These are phyloP conservation scores for Epinephelus awoara DNA, from an alignment of 2,797 vertebrate species.

Conservation along the genomic window DNA sequence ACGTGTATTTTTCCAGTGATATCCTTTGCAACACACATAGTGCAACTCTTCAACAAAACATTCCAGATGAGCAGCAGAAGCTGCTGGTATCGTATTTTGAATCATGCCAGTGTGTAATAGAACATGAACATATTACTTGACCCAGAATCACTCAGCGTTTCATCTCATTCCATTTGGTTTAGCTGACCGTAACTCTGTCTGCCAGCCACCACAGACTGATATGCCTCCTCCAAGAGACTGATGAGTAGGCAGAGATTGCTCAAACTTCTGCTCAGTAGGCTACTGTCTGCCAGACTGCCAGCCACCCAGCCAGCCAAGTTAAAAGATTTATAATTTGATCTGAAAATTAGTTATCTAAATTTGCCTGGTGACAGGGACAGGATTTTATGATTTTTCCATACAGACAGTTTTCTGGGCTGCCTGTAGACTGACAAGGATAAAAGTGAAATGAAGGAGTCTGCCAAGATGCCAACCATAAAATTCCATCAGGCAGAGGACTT, in stretches of 20 bases:
- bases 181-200: slow-evolving; percentile 69
- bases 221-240: slow-evolving; percentile 63
- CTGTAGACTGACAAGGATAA: slow-evolving; percentile 78
- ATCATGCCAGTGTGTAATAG: slow-evolving; percentile 62
- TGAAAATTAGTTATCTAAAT: slow-evolving; percentile 84
- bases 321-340: slow-evolving; percentile 83
- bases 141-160: slow-evolving; percentile 64
- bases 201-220: slow-evolving; percentile 67
- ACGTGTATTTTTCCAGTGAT: slow-evolving; percentile 33
- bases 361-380: slow-evolving; percentile 72
- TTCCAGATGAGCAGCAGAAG: slow-evolving; percentile 50
- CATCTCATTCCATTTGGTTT: slow-evolving; percentile 74
- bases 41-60: slow-evolving; percentile 39
- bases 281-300: slow-evolving; percentile 56
- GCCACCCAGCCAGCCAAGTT: slow-evolving; percentile 64
- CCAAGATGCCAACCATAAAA: slow-evolving; percentile 83
- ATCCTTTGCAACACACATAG: slow-evolving; percentile 17
- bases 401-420: slow-evolving; percentile 67
- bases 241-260: slow-evolving; percentile 76
- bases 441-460: slow-evolving; percentile 79
- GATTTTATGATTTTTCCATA: slow-evolving; percentile 72
- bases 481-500: slow-evolving; percentile 81
- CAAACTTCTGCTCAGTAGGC: slow-evolving; percentile 70
- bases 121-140: slow-evolving; percentile 73
- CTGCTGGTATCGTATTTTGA: slow-evolving; percentile 55